Percentiles rank a stretch among this genome's conserved stretches.
phyloP scores from a whole-genome alignment of 1,140 invertebrate species.

The Drosophila bipectinata region DNA sequence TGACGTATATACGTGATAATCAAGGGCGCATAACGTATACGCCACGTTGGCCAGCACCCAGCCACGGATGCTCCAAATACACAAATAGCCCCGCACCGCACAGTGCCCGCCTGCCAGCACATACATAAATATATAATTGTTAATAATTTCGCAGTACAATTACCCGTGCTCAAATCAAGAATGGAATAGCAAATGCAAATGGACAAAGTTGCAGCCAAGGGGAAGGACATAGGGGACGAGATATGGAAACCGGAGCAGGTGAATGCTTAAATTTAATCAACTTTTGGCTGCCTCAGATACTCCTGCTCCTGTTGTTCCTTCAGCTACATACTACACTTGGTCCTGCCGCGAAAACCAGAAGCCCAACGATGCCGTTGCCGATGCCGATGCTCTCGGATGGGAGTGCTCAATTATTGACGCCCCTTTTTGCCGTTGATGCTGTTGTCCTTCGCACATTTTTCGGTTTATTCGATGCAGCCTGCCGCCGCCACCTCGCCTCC shows the following conservation, averaged over 20 bases:
- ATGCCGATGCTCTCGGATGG: slow-evolving; percentile 41
- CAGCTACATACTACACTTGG: neutral
- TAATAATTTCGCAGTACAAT: slow-evolving; percentile 65
- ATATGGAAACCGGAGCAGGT: slow-evolving; percentile 1
- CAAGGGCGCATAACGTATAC: slow-evolving; percentile 34
- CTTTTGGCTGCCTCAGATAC: slow-evolving; percentile 22
- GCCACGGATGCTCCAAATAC: slow-evolving; percentile 9
- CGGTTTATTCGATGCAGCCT: slow-evolving; percentile 58
- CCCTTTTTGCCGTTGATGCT: slow-evolving; percentile 38
- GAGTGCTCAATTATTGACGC: slow-evolving; percentile 78
- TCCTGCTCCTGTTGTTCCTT: slow-evolving; percentile 2
- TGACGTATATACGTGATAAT: slow-evolving; percentile 50
- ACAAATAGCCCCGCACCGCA: neutral
- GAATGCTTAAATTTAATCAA: slow-evolving; percentile 76
- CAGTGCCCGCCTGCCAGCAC: neutral
- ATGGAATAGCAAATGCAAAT: slow-evolving; percentile 59
- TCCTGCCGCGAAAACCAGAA: neutral
- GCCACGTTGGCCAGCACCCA: slow-evolving; percentile 22
- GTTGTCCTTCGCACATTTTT: slow-evolving; percentile 62
- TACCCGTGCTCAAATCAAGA: slow-evolving; percentile 58
- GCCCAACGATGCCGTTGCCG: neutral
- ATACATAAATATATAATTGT: slow-evolving; percentile 48
- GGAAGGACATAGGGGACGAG: neutral
- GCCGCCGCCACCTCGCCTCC: slow-evolving; percentile 24
- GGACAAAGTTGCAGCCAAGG: slow-evolving; percentile 1